Evolutionary conservation across 1,140 invertebrate species (phyloP), one percentile per base, ranked within the genome.

Genomic region (Drosophila funebris): DNA sequence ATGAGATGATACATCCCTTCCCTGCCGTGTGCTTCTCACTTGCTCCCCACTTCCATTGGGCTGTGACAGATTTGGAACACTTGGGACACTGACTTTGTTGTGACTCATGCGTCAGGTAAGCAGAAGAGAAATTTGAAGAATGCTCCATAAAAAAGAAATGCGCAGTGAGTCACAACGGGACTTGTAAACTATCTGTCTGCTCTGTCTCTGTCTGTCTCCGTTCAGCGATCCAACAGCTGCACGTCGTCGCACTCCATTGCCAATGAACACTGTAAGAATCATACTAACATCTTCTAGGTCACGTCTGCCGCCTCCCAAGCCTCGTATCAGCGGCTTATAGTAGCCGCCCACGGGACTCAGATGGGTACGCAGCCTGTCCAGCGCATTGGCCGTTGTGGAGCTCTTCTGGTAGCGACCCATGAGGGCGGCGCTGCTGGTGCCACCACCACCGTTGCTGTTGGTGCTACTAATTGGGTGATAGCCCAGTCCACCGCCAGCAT

Each of bases 201-300:
- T 1, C 4, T 4, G 9, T 13, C 13, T 9, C 24, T 16, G 57
- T 13, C 6, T 61, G 20, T 48, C 31, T 36, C 14, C 37, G 41
- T 33, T 31, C 29, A 8, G 29, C 8, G 2, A 31, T 31, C 29
- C 8, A 31, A 4, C 29, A 22, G n/a, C n/a, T n/a, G n/a, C n/a
- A n/a, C 37, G 24, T 29, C 16, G 48, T 20, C 53, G 46, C 3
- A 31, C 16, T 73, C 70, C 63, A 68, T 61, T 68, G 54, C 48
- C 24, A 22, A 7, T 27, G n/a, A n/a, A 76, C 81, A 62, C 31
- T 7, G 64, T 57, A 24, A 46, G 4, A 11, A 24, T 39, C 3
- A 82, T 91, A 91, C 90, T 91, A 91, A 90, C 90, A 66, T 91
- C 88, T 64, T 91, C 90, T 44, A 63, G 70, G 24, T 85, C 78